Evolutionary conservation across 1,140 invertebrate genomes (phyloP), one percentile per base, ranked within the genome.

Genomic region (Cyclina sinensis): DNA sequence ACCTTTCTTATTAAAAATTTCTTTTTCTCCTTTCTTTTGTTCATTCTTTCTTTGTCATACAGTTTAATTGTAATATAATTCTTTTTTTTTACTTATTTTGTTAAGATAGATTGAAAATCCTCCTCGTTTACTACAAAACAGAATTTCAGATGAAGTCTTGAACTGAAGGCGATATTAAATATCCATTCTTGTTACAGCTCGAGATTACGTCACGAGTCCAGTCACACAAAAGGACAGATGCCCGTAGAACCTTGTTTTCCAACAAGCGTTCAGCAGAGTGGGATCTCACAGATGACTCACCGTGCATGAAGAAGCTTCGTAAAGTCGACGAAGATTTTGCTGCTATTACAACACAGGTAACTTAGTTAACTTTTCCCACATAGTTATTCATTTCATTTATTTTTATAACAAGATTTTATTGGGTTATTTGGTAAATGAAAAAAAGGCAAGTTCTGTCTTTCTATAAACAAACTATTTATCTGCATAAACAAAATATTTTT

Each of bases 161-260:
- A 68, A 30, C 12, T 14, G 18, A 16, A 30, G 32, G n/a, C n/a
- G n/a, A n/a, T n/a, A 21, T 30, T 32, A 30, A 21, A 35, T 4
- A 5, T 57, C 24, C 3, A 3, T 65, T 27, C 5, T 30, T 1
- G 5, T 30, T 65, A 7, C 59, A 65, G 30, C 5, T 65, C n/a
- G 30, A 27, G 16, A 35, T 30, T n/a, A n/a, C 59, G 4, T n/a
- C 18, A 24, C 54, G 24, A 57, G 54, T 57, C 18, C 24, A 57
- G 24, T 27, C 54, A 9, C 54, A 18, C 24, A 57, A 57, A 11
- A 70, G 5, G 27, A 37, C 35, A 30, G 48, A 78, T 14, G 74
- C 48, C 89, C 14, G 54, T 0, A 82, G 59, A 65, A 65, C 35
- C 35, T 82, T 82, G 79, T 82, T 82, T n/a, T 43, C 79, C 12